Conservation (phyloP, 92 coral and sea anemone genomes). For the Epizoanthus illoricatus region DNA sequence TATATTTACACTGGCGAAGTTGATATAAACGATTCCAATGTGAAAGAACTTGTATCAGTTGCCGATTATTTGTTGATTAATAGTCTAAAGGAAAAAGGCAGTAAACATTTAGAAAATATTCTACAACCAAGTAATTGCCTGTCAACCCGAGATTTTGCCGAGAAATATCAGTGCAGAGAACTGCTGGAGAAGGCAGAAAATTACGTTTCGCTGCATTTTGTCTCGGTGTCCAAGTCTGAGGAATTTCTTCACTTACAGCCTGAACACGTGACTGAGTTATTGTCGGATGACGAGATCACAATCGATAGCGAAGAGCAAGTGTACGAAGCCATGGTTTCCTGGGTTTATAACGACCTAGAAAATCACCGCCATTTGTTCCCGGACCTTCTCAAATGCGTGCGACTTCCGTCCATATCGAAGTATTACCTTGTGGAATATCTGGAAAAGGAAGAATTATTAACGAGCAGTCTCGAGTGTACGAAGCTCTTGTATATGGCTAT, state of each 20-base stretch:
- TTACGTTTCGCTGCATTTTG: constrained; percentile 73
- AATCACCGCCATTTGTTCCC: constrained; percentile 60
- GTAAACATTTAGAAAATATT: constrained; percentile 62
- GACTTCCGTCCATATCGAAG: constrained; percentile 77
- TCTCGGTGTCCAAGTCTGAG: constrained; percentile 83
- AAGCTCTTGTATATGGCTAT: constrained; percentile 77
- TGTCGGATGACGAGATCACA: constrained; percentile 75
- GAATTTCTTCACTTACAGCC: constrained; percentile 65
- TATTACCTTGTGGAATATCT: constrained; percentile 76
- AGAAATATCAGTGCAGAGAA: constrained; percentile 78
- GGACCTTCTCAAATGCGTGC: constrained; percentile 65
- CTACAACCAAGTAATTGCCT: constrained; percentile 82
- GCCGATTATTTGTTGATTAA: constrained; percentile 83
- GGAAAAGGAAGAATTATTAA: constrained; percentile 77
- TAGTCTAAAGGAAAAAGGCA: constrained; percentile 80
- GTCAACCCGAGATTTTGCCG: constrained; percentile 84
- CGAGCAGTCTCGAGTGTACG: constrained; percentile 65
- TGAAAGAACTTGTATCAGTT: constrained; percentile 80
- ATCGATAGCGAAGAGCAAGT: constrained; percentile 83
- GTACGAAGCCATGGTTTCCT: constrained; percentile 81
- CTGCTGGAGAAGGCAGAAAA: constrained; percentile 66
- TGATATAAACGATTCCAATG: constrained; percentile 70
- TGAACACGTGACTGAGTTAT: constrained; percentile 68
- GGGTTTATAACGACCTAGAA: constrained; percentile 82
- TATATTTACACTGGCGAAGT: constrained; percentile 89